Conservation (phyloP, 2,113 vertebrate species). For the Hemiscyllium ocellatum region DNA sequence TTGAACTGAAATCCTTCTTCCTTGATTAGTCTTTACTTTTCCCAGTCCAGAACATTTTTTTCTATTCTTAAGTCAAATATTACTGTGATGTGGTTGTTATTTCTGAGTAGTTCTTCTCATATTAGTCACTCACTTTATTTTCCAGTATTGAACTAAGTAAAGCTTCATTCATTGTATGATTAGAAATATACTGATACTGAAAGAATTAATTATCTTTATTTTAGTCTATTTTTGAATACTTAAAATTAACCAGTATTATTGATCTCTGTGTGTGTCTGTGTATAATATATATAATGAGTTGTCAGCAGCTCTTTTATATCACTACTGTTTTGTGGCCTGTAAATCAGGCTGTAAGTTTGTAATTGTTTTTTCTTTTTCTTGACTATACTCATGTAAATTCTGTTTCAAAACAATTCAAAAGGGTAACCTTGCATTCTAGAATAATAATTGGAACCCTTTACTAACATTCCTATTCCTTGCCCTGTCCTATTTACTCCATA, state of each 20-base stretch:
- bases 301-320: not conserved
- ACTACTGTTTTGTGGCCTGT: not conserved
- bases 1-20: not conserved
- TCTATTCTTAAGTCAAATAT: not conserved
- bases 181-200: not conserved
- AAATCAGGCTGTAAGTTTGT: not conserved
- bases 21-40: not conserved
- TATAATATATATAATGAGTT: not conserved
- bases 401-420: not conserved
- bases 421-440: not conserved
- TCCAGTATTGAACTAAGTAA: not conserved
- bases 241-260: not conserved
- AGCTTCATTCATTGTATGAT: not conserved
- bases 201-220: not conserved
- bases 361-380: not conserved
- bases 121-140: not conserved
- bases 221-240: not conserved
- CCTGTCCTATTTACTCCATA: not conserved
- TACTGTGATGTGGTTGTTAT: not conserved
- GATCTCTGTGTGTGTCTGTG: not conserved
- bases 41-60: not conserved
- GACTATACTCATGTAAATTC: not conserved
- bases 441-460: not conserved
- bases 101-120: not conserved
- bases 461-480: not conserved